Percentiles rank a stretch among this genome's conserved stretches.
phyloP scores from a whole-genome alignment of 2,888 invertebrate genomes.

The Archaeoteleia sp. region DNA sequence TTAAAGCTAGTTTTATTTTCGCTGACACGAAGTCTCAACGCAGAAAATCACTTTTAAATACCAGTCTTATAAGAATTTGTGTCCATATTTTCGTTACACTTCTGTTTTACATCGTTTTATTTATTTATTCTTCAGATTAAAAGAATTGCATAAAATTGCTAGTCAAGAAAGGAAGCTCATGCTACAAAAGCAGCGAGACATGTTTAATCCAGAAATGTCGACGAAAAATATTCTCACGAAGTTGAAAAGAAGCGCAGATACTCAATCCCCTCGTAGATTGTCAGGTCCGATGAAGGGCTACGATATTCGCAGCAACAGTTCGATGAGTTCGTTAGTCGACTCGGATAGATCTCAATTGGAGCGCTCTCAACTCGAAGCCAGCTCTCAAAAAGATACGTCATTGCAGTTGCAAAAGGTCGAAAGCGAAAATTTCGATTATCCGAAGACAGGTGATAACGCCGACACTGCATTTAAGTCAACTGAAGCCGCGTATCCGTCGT shows the following conservation, averaged over 20 bases:
- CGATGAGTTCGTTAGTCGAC: conserved; percentile 71
- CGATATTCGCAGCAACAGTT: conserved; percentile 75
- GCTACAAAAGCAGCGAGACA: conserved; percentile 76
- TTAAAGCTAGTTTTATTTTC: too few relatives aligned
- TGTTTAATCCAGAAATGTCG: conserved; percentile 77
- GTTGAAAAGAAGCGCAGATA: conserved; percentile 75
- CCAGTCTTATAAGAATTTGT: too few relatives aligned
- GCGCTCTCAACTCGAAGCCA: conserved; percentile 64
- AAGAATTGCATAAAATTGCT: conserved; percentile 77
- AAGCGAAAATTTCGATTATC: conserved; percentile 10
- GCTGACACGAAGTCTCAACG: too few relatives aligned
- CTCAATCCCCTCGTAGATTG: conserved; percentile 72
- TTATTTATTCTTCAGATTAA: conserved; percentile 70
- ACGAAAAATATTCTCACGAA: conserved; percentile 76
- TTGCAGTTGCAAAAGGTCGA: conserved; percentile 15
- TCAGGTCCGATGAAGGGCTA: conserved; percentile 77
- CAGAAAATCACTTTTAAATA: too few relatives aligned
- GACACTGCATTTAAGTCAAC: conserved; percentile 3
- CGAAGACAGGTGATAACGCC: conserved; percentile 16
- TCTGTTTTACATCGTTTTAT: conserved; percentile 5
- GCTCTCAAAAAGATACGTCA: conserved; percentile 54
- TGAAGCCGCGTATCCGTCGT: conserved; percentile 14
- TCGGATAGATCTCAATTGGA: conserved; percentile 73
- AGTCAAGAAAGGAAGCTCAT: conserved; percentile 77
- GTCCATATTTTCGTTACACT: too few relatives aligned